Percentiles rank a stretch among this genome's conserved stretches.
Evolutionary conservation across 2,888 invertebrate species (phyloP).

Genomic region (Andrena trimmerana): DNA sequence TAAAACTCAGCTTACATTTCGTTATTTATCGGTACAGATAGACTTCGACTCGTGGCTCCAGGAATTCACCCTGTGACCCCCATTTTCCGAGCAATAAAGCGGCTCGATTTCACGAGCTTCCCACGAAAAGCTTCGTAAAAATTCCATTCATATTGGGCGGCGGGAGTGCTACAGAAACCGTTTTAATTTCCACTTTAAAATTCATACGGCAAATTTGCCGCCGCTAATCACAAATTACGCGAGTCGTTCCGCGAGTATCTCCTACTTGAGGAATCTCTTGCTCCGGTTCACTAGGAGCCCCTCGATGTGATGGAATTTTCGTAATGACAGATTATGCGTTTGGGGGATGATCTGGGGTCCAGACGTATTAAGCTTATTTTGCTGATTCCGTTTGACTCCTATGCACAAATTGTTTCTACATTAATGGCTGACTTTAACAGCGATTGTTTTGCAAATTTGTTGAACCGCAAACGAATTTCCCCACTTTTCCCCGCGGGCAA

Average conservation of each 20-base stretch:
- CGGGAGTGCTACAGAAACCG: slow-evolving; percentile 14
- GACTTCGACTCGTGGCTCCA: neutral
- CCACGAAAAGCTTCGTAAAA: slow-evolving; percentile 37
- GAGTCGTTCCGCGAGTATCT: slow-evolving; percentile 2
- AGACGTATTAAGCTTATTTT: too few relatives aligned
- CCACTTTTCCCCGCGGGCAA: slow-evolving; percentile 33
- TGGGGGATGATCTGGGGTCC: neutral
- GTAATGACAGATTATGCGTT: slow-evolving; percentile 12
- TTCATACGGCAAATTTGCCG: slow-evolving; percentile 37
- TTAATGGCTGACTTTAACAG: neutral
- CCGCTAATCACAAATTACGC: slow-evolving; percentile 34
- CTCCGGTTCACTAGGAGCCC: slow-evolving; percentile 2
- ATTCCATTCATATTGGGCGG: slow-evolving; percentile 47
- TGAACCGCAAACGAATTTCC: slow-evolving; percentile 53
- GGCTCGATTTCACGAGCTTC: slow-evolving; percentile 10
- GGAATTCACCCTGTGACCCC: slow-evolving; percentile 18
- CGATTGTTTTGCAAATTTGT: neutral
- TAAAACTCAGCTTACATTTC: neutral
- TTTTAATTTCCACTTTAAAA: slow-evolving; percentile 35
- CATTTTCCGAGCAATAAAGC: slow-evolving; percentile 34
- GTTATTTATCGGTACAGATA: neutral
- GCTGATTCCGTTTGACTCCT: too few relatives aligned
- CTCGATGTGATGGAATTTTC: slow-evolving; percentile 43
- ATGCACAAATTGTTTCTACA: too few relatives aligned
- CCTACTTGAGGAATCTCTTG: slow-evolving; percentile 14